These are phyloP conservation scores for Corythoichthys intestinalis DNA, from an alignment of 2,113 vertebrate genomes.

Conservation along the genomic window DNA sequence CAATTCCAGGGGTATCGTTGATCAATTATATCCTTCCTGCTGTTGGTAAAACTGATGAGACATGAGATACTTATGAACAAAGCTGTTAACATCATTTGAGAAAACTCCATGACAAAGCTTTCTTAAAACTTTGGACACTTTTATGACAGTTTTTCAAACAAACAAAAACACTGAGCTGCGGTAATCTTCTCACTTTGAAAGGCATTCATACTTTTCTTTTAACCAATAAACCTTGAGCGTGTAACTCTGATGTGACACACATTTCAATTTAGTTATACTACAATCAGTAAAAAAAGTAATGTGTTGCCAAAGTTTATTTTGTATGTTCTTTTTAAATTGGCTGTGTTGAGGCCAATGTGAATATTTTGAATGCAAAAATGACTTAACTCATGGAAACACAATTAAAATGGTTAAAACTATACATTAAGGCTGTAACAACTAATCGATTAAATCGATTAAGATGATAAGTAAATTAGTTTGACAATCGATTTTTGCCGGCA, in stretches of 20 bases:
- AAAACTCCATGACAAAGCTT: background rate
- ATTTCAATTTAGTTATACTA: background rate
- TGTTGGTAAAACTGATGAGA: background rate
- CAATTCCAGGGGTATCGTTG: constrained; percentile 9
- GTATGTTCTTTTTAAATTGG: background rate
- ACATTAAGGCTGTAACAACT: too few relatives aligned
- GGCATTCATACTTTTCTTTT: background rate
- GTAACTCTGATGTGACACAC: background rate
- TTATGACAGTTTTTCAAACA: background rate
- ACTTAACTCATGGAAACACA: background rate
- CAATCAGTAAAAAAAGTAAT: background rate
- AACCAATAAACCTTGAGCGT: background rate
- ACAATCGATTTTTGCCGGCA: too few relatives aligned
- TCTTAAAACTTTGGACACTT: background rate
- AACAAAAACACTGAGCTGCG: background rate
- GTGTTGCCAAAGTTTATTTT: background rate
- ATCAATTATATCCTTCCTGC: constrained; percentile 2
- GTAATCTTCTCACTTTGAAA: background rate
- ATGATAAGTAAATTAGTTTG: too few relatives aligned
- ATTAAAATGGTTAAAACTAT: background rate
- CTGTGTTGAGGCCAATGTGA: background rate
- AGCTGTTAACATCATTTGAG: background rate
- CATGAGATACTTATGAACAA: background rate
- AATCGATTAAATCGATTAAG: too few relatives aligned
- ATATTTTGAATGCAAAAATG: background rate